Percentiles rank a stretch among this genome's conserved stretches.
Evolutionary conservation across 2,888 invertebrate species (phyloP).

Genomic region (Caenorhabditis zanzibari): DNA sequence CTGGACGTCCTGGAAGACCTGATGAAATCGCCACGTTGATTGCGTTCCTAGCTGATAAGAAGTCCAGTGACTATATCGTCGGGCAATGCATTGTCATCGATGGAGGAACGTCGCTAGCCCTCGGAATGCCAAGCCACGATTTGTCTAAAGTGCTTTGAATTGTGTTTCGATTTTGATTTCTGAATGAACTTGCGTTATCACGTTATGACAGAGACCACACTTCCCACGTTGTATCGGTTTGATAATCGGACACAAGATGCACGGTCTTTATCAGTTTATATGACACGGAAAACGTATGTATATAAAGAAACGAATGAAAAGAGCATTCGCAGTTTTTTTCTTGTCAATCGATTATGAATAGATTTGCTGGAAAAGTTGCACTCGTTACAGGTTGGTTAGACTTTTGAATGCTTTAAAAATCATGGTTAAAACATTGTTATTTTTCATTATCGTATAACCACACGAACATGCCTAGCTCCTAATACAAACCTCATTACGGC

Average conservation of each 20-base stretch:
- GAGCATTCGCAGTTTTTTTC: neutral
- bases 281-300: neutral
- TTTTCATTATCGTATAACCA: too few relatives aligned
- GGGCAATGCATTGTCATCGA: conserved; percentile 66
- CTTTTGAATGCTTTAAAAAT: neutral
- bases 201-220: conserved; percentile 8
- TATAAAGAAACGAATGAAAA: neutral
- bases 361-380: conserved; percentile 42
- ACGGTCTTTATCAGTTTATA: neutral
- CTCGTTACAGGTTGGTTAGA: conserved; percentile 28
- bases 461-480: too few relatives aligned
- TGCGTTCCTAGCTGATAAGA: conserved; percentile 64
- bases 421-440: too few relatives aligned
- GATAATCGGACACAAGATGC: conserved; percentile 1
- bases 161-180: neutral
- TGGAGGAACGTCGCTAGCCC: conserved; percentile 59
- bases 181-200: neutral
- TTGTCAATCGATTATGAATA: neutral
- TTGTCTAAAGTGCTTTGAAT: conserved; percentile 22
- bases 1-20: conserved; percentile 47
- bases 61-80: conserved; percentile 58
- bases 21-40: conserved; percentile 60
- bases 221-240: conserved; percentile 5
- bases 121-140: conserved; percentile 40
- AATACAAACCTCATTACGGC: too few relatives aligned